These are phyloP conservation scores for Morone chrysops DNA, from an alignment of 2,113 vertebrate genomes.

Conservation along the genomic window DNA sequence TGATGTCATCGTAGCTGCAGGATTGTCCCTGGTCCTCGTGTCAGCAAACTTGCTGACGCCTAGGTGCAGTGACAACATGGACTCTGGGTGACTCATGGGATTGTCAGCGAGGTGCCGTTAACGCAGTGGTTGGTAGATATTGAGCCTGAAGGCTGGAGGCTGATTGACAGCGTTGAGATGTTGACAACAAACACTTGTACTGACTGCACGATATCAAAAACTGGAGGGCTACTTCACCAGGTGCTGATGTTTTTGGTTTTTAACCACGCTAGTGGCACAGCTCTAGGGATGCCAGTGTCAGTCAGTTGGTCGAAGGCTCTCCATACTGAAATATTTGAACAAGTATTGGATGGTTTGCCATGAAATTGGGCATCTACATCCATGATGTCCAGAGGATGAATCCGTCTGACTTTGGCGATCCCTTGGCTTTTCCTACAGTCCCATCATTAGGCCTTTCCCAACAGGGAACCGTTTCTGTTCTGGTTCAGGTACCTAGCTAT, in stretches of 20 bases:
- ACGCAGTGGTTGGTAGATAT: conserved; percentile 28
- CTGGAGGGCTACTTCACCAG: neutral
- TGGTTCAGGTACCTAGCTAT: too few species aligned
- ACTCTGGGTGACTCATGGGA: conserved; percentile 18
- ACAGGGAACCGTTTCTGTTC: too few species aligned
- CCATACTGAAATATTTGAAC: neutral
- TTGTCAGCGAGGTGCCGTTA: conserved; percentile 32
- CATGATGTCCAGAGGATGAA: too few species aligned
- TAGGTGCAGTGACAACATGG: neutral
- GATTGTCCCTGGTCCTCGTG: neutral
- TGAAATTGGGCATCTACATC: too few species aligned
- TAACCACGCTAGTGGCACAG: too few species aligned
- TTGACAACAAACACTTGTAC: conserved; percentile 38
- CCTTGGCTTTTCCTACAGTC: too few species aligned
- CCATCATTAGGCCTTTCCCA: too few species aligned
- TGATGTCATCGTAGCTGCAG: neutral
- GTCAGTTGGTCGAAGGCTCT: neutral
- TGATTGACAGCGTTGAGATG: conserved; percentile 50
- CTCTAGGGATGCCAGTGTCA: neutral
- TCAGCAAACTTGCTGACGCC: neutral
- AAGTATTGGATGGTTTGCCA: neutral
- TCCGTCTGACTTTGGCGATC: too few species aligned
- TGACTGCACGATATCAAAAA: neutral
- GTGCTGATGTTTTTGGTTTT: neutral
- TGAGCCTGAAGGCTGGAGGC: conserved; percentile 17